Conservation (phyloP, 2,113 vertebrate species). For the Hippocampus mohnikei region DNA sequence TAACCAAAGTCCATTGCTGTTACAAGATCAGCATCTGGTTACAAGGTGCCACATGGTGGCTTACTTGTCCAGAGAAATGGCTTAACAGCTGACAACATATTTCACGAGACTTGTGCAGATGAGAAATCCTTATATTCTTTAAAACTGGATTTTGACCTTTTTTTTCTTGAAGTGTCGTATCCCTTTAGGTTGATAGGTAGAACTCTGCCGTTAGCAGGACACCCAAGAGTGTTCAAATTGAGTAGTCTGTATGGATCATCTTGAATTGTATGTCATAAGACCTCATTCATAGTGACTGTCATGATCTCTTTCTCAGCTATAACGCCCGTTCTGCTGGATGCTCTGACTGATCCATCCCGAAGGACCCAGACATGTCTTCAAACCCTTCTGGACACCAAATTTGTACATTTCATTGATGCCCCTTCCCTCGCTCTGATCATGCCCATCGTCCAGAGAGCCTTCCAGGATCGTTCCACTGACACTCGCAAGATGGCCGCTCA, state of each 20-base stretch:
- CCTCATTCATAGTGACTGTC: neutral
- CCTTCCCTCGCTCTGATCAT: conserved; percentile 96
- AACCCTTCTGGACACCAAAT: conserved; percentile 94
- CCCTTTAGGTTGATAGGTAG: neutral
- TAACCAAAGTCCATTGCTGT: neutral
- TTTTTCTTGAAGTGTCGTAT: neutral
- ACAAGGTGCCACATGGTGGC: neutral
- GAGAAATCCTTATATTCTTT: neutral
- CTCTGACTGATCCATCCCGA: conserved; percentile 91
- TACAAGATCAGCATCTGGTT: neutral
- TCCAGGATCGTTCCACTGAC: conserved; percentile 96
- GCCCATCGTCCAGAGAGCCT: conserved; percentile 97
- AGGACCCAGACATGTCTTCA: conserved; percentile 94
- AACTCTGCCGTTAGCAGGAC: neutral
- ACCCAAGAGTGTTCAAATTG: neutral
- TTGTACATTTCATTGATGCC: conserved; percentile 98
- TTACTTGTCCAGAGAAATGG: neutral
- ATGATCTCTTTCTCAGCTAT: conserved; percentile 76
- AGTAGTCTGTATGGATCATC: neutral
- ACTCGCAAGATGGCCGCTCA: conserved; percentile 98
- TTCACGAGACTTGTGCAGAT: neutral
- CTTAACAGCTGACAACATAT: neutral
- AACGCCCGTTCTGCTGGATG: conserved; percentile 90
- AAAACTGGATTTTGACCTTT: neutral
- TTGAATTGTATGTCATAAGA: neutral